Evolutionary conservation across 2,113 vertebrate species (phyloP).

Genomic region (Dasyornis broadbenti): DNA sequence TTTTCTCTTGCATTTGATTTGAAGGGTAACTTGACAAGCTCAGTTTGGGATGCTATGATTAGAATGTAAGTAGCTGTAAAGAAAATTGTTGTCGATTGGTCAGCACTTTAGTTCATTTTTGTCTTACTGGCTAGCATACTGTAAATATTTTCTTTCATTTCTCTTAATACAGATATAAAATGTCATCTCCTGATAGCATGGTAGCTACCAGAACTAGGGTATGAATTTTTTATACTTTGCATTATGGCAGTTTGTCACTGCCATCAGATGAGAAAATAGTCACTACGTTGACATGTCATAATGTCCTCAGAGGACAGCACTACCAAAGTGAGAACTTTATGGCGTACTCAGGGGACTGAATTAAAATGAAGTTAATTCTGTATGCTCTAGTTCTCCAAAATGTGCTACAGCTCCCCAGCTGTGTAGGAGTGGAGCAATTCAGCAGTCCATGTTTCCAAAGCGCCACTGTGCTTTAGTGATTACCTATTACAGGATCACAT

Average conservation of each 20-base stretch:
- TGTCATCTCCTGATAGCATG: not conserved
- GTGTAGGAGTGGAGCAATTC: not conserved
- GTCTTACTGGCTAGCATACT: not conserved
- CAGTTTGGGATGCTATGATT: not conserved
- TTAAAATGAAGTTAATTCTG: not conserved
- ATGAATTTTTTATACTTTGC: not conserved
- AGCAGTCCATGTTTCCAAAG: not conserved
- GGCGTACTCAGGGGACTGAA: not conserved
- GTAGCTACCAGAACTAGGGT: not conserved
- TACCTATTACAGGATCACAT: not conserved
- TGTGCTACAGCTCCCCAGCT: not conserved
- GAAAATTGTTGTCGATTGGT: not conserved
- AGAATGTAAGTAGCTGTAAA: not conserved
- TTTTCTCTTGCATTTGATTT: slow-evolving; percentile 25
- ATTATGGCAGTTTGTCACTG: not conserved
- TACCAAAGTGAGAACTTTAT: not conserved
- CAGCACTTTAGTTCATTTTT: not conserved
- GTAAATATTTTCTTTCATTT: not conserved
- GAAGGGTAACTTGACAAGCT: slow-evolving; percentile 2
- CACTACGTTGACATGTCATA: not conserved
- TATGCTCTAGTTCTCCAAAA: slow-evolving; percentile 13
- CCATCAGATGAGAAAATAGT: not conserved
- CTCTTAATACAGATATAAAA: not conserved
- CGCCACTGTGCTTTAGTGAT: not conserved
- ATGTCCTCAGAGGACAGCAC: not conserved